phyloP scores from a whole-genome alignment of 92 coral and sea anemone genomes.

The Zoanthus sansibaricus region DNA sequence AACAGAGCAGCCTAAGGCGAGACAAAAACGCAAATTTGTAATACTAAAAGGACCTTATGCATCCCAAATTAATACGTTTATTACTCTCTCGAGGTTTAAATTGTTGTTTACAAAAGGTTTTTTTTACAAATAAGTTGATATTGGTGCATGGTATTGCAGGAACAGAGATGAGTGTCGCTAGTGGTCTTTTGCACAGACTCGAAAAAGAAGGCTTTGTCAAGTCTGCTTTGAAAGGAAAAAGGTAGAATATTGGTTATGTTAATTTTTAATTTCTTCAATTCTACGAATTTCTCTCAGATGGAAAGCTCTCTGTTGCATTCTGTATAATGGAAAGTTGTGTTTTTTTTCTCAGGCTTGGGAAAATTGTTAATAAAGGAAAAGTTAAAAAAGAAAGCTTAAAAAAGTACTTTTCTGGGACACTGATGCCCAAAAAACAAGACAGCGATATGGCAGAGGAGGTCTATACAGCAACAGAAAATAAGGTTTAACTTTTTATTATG shows the following conservation, averaged over 20 bases:
- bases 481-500: background rate
- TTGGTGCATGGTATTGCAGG: slow-evolving; percentile 48
- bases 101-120: too few relatives aligned
- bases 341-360: slow-evolving; percentile 79
- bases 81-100: too few relatives aligned
- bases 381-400: slow-evolving; percentile 70
- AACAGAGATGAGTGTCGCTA: slow-evolving; percentile 89
- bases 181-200: slow-evolving; percentile 86
- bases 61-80: too few relatives aligned
- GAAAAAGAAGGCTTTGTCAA: slow-evolving; percentile 93
- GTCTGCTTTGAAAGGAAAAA: slow-evolving; percentile 87
- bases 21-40: too few relatives aligned
- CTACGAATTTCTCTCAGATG: background rate
- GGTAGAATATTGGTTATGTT: slow-evolving; percentile 57
- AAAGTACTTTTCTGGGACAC: slow-evolving; percentile 62
- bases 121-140: too few relatives aligned
- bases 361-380: slow-evolving; percentile 87
- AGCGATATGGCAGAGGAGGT: background rate
- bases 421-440: background rate
- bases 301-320: background rate
- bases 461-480: slow-evolving; percentile 15
- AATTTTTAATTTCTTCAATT: background rate
- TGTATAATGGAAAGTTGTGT: background rate
- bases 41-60: too few relatives aligned
- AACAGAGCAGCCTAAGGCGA: too few relatives aligned